Evolutionary conservation across 2,888 invertebrate species (phyloP), one percentile per base, ranked within the genome.

Genomic region (Caenorhabditis wallacei): DNA sequence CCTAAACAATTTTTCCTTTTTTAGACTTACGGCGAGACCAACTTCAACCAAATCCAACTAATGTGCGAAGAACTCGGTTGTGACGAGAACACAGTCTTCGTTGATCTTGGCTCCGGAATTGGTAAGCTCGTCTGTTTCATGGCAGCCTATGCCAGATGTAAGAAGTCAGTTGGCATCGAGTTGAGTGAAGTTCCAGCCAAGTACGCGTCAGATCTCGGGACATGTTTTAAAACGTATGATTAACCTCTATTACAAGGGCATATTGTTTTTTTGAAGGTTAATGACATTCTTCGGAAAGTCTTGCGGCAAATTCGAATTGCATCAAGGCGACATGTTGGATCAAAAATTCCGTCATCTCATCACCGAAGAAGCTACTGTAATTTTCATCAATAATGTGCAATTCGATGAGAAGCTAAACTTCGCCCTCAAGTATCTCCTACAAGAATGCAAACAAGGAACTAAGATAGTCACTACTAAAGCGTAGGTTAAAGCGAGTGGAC

Each of bases 371-470:
- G 91, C 88, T 88, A 94, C 93, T 48, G 95, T 99, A 92, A 97
- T 99, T 84, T 99, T 99, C 94, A 98, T 99, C 53, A 99, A 99
- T 94, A 99, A 99, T 94, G 99, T 97, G 94, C 98, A 98, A 57
- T 99, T 99, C 93, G 97, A 18, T 2, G 35, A 18, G 1, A 20
- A 35, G 1, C n/a, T 64, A 20, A 48, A 30, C 20, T 13, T 24
- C 2, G 13, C 10, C 4, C 5, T 61, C 0, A 43, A 61, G 26
- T 3, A 43, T 1, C 22, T 61, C 11, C 46, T 61, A 0, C 26
- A 43, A 26, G 0, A 43, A 7, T 40, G 22, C 1, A 24, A 43
- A 10, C 16, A 10, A 16, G 61, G 46, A 8, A 16, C 13, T 2
- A 13, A 10, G 10, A 43, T 61, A 2, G 22, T 61, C 24, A 61